phyloP scores from a whole-genome alignment of 1,140 invertebrate genomes.

The Apis mellifera region DNA sequence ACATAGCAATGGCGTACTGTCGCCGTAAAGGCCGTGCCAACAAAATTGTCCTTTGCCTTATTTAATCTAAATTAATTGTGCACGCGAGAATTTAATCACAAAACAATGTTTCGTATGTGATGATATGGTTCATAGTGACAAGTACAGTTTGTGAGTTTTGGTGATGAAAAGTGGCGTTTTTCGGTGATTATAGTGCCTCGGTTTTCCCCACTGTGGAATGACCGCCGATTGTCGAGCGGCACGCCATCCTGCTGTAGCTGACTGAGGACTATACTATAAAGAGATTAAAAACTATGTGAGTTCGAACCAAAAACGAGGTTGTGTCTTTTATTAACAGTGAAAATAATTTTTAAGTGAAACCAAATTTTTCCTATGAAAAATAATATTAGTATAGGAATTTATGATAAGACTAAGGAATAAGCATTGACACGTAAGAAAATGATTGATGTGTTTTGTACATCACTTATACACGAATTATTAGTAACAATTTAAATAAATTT shows the following conservation, averaged over 20 bases:
- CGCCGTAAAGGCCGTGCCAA: constrained; percentile 53
- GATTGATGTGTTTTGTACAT: constrained; percentile 35
- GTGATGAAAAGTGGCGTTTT: constrained; percentile 49
- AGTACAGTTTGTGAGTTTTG: constrained; percentile 34
- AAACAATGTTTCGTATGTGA: constrained; percentile 30
- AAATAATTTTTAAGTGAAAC: constrained; percentile 15
- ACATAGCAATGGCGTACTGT: constrained; percentile 75
- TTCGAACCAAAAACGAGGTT: constrained; percentile 35
- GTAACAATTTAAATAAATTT: not conserved
- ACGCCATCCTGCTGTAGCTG: constrained; percentile 70
- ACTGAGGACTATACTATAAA: constrained; percentile 53
- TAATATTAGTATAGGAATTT: constrained; percentile 9
- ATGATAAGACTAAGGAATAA: constrained; percentile 35
- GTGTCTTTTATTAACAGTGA: constrained; percentile 36
- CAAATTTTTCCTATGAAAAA: constrained; percentile 26
- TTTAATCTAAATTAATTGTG: constrained; percentile 42
- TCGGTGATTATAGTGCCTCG: constrained; percentile 51
- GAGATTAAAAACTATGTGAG: constrained; percentile 56
- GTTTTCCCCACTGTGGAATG: constrained; percentile 60
- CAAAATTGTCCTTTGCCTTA: constrained; percentile 45
- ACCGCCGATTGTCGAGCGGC: constrained; percentile 68
- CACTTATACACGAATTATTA: not conserved
- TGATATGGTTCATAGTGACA: constrained; percentile 16
- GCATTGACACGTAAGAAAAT: constrained; percentile 47
- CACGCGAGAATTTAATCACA: constrained; percentile 9